phyloP scores from a whole-genome alignment of 2,888 invertebrate genomes.

The Pyrochroa serraticornis region DNA sequence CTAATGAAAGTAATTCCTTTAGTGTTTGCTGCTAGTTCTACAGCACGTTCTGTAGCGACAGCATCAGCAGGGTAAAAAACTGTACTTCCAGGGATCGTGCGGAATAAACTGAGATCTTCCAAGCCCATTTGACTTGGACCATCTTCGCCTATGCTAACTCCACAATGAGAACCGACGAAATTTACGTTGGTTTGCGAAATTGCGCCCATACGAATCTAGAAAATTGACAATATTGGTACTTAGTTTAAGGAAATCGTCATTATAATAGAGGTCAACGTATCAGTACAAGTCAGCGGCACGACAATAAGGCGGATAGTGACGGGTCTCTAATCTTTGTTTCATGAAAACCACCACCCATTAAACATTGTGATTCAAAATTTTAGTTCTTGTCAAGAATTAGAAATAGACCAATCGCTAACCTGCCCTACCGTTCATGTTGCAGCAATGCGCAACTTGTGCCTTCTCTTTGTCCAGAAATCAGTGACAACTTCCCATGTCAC shows the following conservation, averaged over 20 bases:
- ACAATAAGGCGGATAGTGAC: no score
- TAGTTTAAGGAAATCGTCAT: conserved; percentile 4
- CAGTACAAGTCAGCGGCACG: no score
- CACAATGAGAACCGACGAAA: conserved; percentile 96
- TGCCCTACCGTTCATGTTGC: no score
- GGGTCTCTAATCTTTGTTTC: no score
- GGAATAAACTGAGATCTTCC: conserved; percentile 97
- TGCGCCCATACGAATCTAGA: conserved; percentile 96
- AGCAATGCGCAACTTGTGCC: no score
- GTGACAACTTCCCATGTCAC: no score
- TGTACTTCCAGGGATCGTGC: conserved; percentile 82
- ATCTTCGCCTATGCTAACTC: conserved; percentile 98
- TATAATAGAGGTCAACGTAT: no score
- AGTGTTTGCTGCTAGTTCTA: conserved; percentile 95
- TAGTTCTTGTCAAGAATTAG: no score
- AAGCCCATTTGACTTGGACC: conserved; percentile 99
- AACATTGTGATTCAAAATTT: no score
- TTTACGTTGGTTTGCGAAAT: conserved; percentile 98
- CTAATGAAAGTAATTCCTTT: conserved; percentile 93
- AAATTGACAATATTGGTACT: conserved; percentile 11
- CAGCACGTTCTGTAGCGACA: conserved; percentile 91
- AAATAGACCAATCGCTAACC: no score
- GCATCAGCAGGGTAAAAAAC: conserved; percentile 90
- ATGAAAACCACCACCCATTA: no score
- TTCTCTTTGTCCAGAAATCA: no score